Conservation (phyloP, 2,113 vertebrate genomes). For the Amphiprion ocellaris region DNA sequence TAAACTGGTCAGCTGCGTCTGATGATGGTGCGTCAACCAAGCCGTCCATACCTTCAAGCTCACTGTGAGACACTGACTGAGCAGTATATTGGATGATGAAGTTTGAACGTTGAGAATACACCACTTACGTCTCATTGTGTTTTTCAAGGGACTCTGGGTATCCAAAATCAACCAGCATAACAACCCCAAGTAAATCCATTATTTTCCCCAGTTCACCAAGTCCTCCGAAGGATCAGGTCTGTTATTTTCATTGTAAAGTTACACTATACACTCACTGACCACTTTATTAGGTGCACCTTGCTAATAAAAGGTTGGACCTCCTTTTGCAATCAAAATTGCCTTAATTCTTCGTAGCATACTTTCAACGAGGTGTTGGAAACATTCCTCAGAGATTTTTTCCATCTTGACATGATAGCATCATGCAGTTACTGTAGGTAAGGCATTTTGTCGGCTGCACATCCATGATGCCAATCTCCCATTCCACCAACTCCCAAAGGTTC, state of each 20-base stretch:
- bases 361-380: too few relatives aligned
- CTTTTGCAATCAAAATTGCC: too few relatives aligned
- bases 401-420: too few relatives aligned
- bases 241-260: neutral
- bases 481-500: too few relatives aligned
- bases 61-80: constrained; percentile 56
- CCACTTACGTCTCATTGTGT: constrained; percentile 4
- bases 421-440: too few relatives aligned
- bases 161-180: neutral
- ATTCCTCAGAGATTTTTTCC: too few relatives aligned
- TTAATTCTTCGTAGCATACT: too few relatives aligned
- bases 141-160: constrained; percentile 8
- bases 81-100: neutral
- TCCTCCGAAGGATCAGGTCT: constrained; percentile 42
- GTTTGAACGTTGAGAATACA: neutral
- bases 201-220: neutral
- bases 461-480: too few relatives aligned
- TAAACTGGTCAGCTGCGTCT: constrained; percentile 15
- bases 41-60: neutral
- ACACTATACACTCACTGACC: neutral
- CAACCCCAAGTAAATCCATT: neutral
- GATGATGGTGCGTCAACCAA: constrained; percentile 14
- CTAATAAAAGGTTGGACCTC: too few relatives aligned
- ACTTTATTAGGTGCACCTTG: too few relatives aligned
- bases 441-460: too few relatives aligned